A percentile compares a stretch with the other conserved stretches of the same genome.
phyloP scores from a whole-genome alignment of 2,888 invertebrate genomes.

The Idaea dimidiata region DNA sequence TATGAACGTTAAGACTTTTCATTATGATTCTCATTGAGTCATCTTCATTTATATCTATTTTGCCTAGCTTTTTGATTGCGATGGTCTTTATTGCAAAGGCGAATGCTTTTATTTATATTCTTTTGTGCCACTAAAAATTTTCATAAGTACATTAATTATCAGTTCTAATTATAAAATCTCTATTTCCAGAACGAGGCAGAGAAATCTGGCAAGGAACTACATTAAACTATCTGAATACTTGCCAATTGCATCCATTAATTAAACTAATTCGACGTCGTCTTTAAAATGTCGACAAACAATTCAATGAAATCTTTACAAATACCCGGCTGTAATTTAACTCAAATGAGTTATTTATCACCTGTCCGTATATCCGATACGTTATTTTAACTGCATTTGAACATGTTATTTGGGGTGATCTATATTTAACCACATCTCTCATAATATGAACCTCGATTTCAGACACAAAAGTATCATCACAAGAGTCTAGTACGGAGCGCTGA shows the following conservation, averaged over 20 bases:
- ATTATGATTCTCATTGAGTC: neutral
- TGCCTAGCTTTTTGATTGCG: neutral
- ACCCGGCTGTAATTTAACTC: neutral
- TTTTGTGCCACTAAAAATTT: slow-evolving; percentile 12
- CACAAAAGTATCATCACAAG: no score
- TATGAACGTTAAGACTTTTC: neutral
- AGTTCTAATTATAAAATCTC: slow-evolving; percentile 36
- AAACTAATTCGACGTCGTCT: slow-evolving; percentile 7
- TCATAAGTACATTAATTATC: slow-evolving; percentile 10
- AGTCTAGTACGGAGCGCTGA: no score
- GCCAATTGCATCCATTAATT: slow-evolving; percentile 44
- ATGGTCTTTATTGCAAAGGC: neutral
- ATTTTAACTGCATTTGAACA: neutral
- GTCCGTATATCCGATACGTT: neutral
- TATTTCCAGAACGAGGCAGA: slow-evolving; percentile 38
- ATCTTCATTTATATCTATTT: neutral
- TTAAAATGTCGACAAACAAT: neutral
- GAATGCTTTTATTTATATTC: neutral
- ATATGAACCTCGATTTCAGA: no score
- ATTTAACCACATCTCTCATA: no score
- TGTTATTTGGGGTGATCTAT: neutral
- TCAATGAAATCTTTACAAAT: neutral
- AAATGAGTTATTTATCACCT: neutral
- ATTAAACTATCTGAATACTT: slow-evolving; percentile 40
- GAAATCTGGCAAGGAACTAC: slow-evolving; percentile 39